Conservation (phyloP, 2,888 invertebrate genomes). For the Drosophila neonasuta region DNA sequence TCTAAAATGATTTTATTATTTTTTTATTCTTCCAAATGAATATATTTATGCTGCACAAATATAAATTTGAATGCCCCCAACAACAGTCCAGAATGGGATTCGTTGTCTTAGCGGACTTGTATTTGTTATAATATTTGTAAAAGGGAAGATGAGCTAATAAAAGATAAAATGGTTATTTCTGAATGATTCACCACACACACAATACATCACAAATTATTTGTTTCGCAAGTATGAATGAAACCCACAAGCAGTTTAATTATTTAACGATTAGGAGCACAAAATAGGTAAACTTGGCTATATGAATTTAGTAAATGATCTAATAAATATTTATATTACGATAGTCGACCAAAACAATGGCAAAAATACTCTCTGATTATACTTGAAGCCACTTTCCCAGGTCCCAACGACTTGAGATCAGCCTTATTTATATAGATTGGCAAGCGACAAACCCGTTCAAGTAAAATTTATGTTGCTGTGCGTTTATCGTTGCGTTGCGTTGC, state of each 20-base stretch:
- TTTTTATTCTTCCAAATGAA: too few relatives aligned
- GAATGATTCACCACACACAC: conserved; percentile 2
- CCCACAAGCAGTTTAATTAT: not conserved
- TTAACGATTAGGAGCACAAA: not conserved
- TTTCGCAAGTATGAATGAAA: not conserved
- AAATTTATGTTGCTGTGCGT: conserved; percentile 46
- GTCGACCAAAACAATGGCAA: not conserved
- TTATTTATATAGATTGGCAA: conserved; percentile 30
- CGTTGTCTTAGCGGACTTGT: not conserved
- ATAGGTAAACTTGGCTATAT: not conserved
- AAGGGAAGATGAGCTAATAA: not conserved
- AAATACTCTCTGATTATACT: not conserved
- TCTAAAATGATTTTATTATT: too few relatives aligned
- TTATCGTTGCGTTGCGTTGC: conserved; percentile 4
- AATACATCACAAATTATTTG: not conserved
- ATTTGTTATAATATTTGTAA: not conserved
- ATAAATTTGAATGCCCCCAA: not conserved
- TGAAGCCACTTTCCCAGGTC: conserved; percentile 6
- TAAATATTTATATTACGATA: not conserved
- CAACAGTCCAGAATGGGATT: not conserved
- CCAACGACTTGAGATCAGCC: conserved; percentile 16
- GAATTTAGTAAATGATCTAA: not conserved
- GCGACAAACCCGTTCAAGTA: conserved; percentile 36
- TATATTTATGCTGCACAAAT: not conserved
- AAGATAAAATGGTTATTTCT: not conserved